A percentile compares a stretch with the other conserved stretches of the same genome.
Evolutionary conservation across 1,140 invertebrate species (phyloP).

Genomic region (Mizuhopecten yessoensis): DNA sequence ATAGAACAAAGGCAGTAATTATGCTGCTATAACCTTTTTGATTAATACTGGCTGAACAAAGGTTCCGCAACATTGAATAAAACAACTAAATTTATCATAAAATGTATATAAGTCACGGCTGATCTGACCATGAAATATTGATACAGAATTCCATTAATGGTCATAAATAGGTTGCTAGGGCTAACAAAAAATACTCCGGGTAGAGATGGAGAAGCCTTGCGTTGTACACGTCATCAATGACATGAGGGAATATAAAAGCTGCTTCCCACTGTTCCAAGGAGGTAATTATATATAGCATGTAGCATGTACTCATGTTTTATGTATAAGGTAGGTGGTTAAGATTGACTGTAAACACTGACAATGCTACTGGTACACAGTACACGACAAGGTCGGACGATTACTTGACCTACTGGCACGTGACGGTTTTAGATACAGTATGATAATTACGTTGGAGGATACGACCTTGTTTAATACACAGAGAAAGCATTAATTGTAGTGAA

Average conservation of each 20-base stretch:
- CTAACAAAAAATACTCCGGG: background rate
- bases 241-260: slow-evolving; percentile 8
- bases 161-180: background rate
- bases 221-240: background rate
- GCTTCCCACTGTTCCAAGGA: background rate
- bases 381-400: background rate
- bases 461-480: background rate
- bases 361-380: background rate
- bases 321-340: background rate
- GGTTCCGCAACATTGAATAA: background rate
- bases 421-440: background rate
- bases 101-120: background rate
- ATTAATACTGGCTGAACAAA: background rate
- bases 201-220: background rate
- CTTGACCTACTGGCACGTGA: background rate
- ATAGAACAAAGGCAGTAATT: background rate
- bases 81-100: background rate
- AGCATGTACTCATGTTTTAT: background rate
- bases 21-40: background rate
- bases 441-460: background rate
- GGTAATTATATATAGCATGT: too few relatives aligned
- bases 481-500: background rate
- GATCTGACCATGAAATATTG: background rate
- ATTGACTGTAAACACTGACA: background rate
- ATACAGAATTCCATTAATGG: background rate